Conservation (phyloP, 2,797 vertebrate species). For the Chelonia mydas region DNA sequence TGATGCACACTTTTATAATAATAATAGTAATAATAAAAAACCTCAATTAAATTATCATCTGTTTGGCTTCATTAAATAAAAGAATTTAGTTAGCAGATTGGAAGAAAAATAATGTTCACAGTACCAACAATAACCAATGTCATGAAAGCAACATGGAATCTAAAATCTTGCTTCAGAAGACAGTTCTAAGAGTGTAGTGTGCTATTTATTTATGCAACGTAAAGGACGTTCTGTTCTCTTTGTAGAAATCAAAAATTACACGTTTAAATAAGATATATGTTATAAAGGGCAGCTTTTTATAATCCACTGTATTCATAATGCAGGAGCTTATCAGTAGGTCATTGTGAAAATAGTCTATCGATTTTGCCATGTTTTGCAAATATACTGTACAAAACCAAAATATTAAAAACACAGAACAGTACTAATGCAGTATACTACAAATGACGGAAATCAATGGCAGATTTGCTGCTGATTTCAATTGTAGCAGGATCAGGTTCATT, state of each 20-base stretch:
- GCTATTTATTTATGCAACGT: neutral
- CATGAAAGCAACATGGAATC: neutral
- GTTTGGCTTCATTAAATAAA: conserved; percentile 6
- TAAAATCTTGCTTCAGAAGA: neutral
- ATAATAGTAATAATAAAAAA: neutral
- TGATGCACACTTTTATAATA: conserved; percentile 16
- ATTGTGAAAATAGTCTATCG: neutral
- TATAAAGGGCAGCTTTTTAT: neutral
- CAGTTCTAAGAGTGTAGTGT: neutral
- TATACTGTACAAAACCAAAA: neutral
- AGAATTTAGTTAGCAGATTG: conserved; percentile 4
- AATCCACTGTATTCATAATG: neutral
- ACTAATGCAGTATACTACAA: neutral
- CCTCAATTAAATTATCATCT: neutral
- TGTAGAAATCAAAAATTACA: neutral
- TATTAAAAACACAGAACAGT: neutral
- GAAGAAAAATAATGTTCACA: neutral
- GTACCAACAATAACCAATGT: neutral
- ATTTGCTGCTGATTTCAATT: neutral
- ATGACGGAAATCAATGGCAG: conserved; percentile 12
- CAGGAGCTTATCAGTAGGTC: neutral
- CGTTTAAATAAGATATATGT: neutral
- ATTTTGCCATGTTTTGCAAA: conserved; percentile 5
- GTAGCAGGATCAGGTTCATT: neutral
- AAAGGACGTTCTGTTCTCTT: neutral